phyloP scores from a whole-genome alignment of 2,888 invertebrate genomes.

The Agriopis marginaria region DNA sequence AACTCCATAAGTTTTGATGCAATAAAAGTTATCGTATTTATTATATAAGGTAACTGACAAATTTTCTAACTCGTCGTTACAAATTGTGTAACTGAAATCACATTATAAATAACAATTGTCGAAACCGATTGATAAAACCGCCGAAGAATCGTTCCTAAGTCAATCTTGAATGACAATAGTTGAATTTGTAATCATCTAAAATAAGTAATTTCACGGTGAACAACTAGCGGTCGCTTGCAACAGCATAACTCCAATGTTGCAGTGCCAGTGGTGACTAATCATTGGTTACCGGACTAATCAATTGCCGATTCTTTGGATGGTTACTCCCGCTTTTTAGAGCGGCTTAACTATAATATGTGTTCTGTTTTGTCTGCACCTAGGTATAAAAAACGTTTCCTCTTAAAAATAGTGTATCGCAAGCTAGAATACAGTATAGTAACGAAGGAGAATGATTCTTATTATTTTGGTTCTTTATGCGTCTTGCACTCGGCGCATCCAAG shows the following conservation, averaged over 20 bases:
- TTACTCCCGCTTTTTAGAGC: conserved; percentile 23
- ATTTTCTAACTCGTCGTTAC: conserved; percentile 24
- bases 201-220: conserved; percentile 57
- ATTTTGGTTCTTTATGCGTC: too few species aligned
- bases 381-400: too few species aligned
- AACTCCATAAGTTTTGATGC: too few species aligned
- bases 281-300: conserved; percentile 31
- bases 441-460: too few species aligned
- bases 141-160: conserved; percentile 31
- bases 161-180: conserved; percentile 42
- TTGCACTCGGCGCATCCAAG: too few species aligned
- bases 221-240: conserved; percentile 43
- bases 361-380: neutral
- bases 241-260: conserved; percentile 36
- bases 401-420: too few species aligned
- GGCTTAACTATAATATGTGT: neutral
- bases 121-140: conserved; percentile 42
- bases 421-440: too few species aligned
- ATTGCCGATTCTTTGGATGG: conserved; percentile 31
- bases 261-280: conserved; percentile 29
- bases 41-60: conserved; percentile 19
- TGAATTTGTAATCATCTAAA: conserved; percentile 46
- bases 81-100: conserved; percentile 38
- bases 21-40: neutral
- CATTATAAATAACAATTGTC: conserved; percentile 38